Percentiles rank a stretch among this genome's conserved stretches.
Conservation (phyloP, 2,888 invertebrate species). For the Cinara cedri region DNA sequence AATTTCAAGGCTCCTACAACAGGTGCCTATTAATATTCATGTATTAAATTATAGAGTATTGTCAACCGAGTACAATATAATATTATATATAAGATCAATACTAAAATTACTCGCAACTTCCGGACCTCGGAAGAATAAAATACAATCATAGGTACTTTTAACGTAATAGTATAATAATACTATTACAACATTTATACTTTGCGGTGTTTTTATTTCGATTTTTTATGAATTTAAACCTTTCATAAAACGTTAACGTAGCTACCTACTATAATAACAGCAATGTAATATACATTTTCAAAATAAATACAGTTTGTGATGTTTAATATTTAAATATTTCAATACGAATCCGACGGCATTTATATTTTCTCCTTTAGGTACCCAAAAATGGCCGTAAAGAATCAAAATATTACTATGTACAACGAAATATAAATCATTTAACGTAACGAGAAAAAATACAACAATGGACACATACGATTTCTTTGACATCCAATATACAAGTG, state of each 20-base stretch:
- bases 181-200: not conserved
- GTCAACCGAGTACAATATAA: constrained; percentile 18
- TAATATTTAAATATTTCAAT: no score
- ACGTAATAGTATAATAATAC: constrained; percentile 6
- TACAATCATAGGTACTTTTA: not conserved
- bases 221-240: not conserved
- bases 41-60: constrained; percentile 47
- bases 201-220: not conserved
- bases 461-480: not conserved
- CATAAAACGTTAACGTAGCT: not conserved
- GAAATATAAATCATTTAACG: constrained; percentile 12
- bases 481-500: constrained; percentile 18
- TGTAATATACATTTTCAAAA: not conserved
- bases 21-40: constrained; percentile 36
- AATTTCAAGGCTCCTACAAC: constrained; percentile 19
- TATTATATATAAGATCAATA: constrained; percentile 27
- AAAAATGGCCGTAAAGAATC: no score
- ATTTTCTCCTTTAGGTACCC: not conserved
- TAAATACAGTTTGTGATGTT: no score
- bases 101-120: not conserved
- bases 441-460: not conserved
- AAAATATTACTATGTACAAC: not conserved
- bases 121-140: constrained; percentile 6
- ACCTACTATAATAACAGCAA: not conserved
- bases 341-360: not conserved